Evolutionary conservation across 2,797 vertebrate species (phyloP).

Genomic region (Rhynchotus rufescens): DNA sequence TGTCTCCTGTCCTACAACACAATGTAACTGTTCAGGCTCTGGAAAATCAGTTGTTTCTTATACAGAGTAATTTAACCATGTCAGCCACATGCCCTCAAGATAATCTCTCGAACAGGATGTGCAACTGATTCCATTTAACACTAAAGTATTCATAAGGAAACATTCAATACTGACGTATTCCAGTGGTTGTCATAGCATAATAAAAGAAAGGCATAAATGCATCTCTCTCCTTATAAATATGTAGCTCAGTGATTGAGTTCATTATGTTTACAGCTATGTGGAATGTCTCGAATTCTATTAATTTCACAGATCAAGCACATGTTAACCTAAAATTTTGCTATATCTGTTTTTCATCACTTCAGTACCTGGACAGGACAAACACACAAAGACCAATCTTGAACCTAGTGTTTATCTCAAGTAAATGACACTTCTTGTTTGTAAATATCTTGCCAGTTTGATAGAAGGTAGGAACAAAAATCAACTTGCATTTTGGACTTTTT

Average conservation of each 20-base stretch:
- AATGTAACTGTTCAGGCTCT: not conserved
- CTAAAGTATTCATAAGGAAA: not conserved
- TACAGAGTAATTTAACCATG: not conserved
- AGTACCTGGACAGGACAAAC: not conserved
- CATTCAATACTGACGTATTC: not conserved
- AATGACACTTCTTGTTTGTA: not conserved
- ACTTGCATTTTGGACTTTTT: not conserved
- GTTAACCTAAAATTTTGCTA: not conserved
- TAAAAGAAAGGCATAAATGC: not conserved
- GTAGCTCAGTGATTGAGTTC: not conserved
- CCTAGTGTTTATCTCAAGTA: not conserved
- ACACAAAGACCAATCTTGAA: not conserved
- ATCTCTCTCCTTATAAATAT: not conserved
- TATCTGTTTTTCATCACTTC: not conserved
- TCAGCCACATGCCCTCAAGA: constrained; percentile 8
- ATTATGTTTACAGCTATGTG: not conserved
- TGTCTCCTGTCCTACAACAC: not conserved
- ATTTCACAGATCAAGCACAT: not conserved
- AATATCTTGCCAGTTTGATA: not conserved
- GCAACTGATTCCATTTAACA: not conserved
- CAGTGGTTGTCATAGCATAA: not conserved
- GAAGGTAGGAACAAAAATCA: not conserved
- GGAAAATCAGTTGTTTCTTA: not conserved
- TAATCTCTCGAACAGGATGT: not conserved
- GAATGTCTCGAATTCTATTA: not conserved